phyloP scores from a whole-genome alignment of 2,888 invertebrate genomes.

The Conistra vaccinii region DNA sequence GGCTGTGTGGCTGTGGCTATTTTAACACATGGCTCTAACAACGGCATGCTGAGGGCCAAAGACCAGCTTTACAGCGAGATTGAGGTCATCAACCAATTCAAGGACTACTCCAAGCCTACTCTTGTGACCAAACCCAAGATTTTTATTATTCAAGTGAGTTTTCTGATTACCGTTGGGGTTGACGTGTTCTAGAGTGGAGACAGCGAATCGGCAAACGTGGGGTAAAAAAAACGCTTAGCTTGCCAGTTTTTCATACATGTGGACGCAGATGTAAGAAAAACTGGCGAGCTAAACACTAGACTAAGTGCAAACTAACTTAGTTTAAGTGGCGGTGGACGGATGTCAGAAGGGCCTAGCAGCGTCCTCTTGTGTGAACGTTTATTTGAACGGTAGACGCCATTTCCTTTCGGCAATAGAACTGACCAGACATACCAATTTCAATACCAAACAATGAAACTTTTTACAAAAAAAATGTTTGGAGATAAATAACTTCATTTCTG shows the following conservation, averaged over 20 bases:
- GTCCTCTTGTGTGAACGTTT: no score
- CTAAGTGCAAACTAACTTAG: no score
- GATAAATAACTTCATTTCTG: neutral
- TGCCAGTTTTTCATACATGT: no score
- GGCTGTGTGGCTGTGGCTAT: conserved; percentile 82
- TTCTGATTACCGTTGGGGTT: neutral
- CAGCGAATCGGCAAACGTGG: no score
- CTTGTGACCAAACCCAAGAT: conserved; percentile 83
- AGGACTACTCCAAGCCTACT: conserved; percentile 77
- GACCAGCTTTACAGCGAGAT: conserved; percentile 80
- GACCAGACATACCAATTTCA: neutral
- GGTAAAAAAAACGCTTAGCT: no score
- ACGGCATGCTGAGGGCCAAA: conserved; percentile 79
- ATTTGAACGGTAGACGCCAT: neutral
- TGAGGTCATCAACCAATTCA: conserved; percentile 81
- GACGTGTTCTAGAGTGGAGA: no score
- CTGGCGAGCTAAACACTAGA: no score
- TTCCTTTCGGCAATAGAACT: neutral
- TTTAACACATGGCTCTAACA: conserved; percentile 80
- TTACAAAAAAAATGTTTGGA: neutral
- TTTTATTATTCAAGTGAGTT: conserved; percentile 80
- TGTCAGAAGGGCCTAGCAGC: no score
- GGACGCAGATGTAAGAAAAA: no score
- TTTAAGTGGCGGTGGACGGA: no score
- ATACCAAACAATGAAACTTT: neutral